phyloP scores from a whole-genome alignment of 2,888 invertebrate genomes.

The Drosophila robusta region DNA sequence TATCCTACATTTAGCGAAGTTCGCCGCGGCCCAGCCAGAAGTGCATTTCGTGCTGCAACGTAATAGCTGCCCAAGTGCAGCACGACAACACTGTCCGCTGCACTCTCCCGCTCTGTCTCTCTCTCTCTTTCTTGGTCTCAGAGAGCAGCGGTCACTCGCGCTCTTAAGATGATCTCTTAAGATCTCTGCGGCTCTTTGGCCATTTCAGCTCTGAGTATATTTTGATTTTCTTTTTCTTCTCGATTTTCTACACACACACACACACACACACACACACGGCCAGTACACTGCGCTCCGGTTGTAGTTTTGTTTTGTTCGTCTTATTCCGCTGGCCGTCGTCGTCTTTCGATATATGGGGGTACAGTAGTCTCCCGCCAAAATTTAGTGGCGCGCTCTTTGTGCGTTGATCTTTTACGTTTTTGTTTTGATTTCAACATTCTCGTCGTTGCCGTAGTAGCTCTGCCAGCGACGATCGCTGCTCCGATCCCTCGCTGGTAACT shows the following conservation, averaged over 20 bases:
- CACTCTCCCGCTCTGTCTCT: slow-evolving; percentile 10
- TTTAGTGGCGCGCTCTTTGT: slow-evolving; percentile 73
- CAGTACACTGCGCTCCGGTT: slow-evolving; percentile 54
- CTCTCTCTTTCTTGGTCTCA: slow-evolving; percentile 15
- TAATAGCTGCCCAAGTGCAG: slow-evolving; percentile 47
- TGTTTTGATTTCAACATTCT: slow-evolving; percentile 81
- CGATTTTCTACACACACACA: slow-evolving; percentile 49
- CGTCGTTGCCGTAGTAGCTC: slow-evolving; percentile 54
- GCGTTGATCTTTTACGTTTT: slow-evolving; percentile 81
- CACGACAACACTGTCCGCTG: slow-evolving; percentile 67
- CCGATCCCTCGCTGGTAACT: slow-evolving; percentile 33
- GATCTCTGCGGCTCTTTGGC: slow-evolving; percentile 28
- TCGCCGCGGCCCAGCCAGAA: background rate
- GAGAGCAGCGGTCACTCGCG: slow-evolving; percentile 9
- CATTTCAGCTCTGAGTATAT: slow-evolving; percentile 19
- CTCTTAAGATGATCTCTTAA: slow-evolving; percentile 52
- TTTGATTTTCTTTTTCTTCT: slow-evolving; percentile 64
- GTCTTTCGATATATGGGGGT: slow-evolving; percentile 54
- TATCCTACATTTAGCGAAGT: background rate
- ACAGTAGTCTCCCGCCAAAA: slow-evolving; percentile 81
- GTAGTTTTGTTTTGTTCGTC: slow-evolving; percentile 77
- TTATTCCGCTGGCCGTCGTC: slow-evolving; percentile 59
- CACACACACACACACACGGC: slow-evolving; percentile 20
- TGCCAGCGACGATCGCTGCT: slow-evolving; percentile 17
- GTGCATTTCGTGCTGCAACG: slow-evolving; percentile 40